phyloP scores from a whole-genome alignment of 2,113 vertebrate genomes.

The Anser cygnoides region DNA sequence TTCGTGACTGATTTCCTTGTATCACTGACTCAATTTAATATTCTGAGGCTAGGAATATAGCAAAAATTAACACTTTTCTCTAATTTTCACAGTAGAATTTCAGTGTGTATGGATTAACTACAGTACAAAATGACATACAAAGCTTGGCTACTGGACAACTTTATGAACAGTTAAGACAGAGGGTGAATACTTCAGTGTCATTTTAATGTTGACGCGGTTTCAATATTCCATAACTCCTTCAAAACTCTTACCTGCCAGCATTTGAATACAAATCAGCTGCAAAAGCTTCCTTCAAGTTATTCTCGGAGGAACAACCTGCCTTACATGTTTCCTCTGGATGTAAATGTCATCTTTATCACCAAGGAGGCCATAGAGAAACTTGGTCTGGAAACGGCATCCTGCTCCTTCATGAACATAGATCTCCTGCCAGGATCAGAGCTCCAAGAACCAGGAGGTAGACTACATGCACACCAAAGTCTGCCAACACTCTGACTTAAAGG shows the following conservation, averaged over 20 bases:
- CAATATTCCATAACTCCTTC: background rate
- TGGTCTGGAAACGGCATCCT: background rate
- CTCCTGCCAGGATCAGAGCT: background rate
- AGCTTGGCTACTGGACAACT: background rate
- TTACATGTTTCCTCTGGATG: conserved; percentile 37
- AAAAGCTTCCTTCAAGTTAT: conserved; percentile 20
- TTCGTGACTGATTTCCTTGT: conserved; percentile 1
- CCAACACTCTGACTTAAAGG: background rate
- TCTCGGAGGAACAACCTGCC: conserved; percentile 18
- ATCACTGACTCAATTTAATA: background rate
- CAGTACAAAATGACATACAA: background rate
- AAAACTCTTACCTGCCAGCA: background rate
- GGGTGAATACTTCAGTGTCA: background rate
- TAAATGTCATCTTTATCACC: conserved; percentile 49
- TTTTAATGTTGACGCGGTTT: background rate
- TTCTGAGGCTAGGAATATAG: conserved; percentile 36
- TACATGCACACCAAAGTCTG: background rate
- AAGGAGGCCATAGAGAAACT: conserved; percentile 18
- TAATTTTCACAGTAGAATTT: background rate
- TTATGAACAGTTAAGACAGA: background rate
- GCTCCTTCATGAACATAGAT: conserved; percentile 27
- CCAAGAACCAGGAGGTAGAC: background rate
- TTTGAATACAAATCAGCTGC: conserved; percentile 43
- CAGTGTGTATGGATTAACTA: background rate
- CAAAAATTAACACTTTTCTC: background rate